phyloP scores from a whole-genome alignment of 1,140 invertebrate species.

The Adoxophyes honmai region DNA sequence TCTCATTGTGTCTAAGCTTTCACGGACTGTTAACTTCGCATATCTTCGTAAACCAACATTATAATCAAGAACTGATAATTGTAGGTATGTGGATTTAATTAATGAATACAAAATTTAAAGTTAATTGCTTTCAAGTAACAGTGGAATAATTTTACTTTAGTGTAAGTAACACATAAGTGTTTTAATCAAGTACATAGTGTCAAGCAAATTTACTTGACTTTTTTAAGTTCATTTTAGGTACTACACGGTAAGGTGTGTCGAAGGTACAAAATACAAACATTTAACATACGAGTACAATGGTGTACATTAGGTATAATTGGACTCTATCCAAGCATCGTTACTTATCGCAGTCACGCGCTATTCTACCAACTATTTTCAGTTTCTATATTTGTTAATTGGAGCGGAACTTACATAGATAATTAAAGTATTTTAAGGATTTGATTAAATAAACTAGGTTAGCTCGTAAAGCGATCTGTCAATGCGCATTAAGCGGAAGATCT shows the following conservation, averaged over 20 bases:
- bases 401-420: slow-evolving; percentile 7
- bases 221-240: too few species aligned
- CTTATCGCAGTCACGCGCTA: too few species aligned
- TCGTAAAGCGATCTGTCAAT: slow-evolving; percentile 13
- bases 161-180: too few species aligned
- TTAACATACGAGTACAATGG: too few species aligned
- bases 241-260: too few species aligned
- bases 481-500: slow-evolving; percentile 20
- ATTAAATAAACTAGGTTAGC: slow-evolving; percentile 14
- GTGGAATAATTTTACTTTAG: too few species aligned
- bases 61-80: background rate
- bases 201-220: too few species aligned
- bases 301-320: too few species aligned
- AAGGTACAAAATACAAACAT: too few species aligned
- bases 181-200: too few species aligned
- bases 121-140: background rate
- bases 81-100: background rate
- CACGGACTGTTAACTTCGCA: slow-evolving; percentile 10
- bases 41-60: background rate
- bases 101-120: background rate
- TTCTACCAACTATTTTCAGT: too few species aligned
- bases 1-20: slow-evolving; percentile 2
- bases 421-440: slow-evolving; percentile 7
- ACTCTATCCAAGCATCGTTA: too few species aligned
- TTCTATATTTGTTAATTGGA: background rate